A percentile compares a stretch with the other conserved stretches of the same genome.
These are phyloP conservation scores for Sweltsa coloradensis DNA, from an alignment of 1,140 invertebrate genomes.

Conservation along the genomic window DNA sequence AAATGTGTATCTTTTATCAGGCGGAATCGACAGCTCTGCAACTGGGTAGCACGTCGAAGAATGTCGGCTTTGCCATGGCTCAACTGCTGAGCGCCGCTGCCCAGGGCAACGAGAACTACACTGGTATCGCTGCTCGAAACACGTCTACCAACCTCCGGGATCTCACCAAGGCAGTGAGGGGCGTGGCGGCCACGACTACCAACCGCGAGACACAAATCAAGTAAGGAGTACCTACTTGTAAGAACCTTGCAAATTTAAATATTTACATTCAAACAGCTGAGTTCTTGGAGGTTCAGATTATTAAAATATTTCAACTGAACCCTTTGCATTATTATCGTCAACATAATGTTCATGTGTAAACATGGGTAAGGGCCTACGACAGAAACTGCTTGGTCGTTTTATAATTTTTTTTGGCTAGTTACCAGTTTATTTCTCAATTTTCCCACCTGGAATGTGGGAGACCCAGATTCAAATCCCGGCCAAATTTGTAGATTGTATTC, in stretches of 20 bases:
- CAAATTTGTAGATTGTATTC: too few relatives aligned
- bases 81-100: conserved; percentile 74
- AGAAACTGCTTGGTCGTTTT: too few relatives aligned
- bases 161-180: conserved; percentile 55
- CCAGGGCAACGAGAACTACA: conserved; percentile 74
- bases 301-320: too few relatives aligned
- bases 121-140: conserved; percentile 67
- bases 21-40: conserved; percentile 60
- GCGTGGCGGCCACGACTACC: conserved; percentile 53
- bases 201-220: conserved; percentile 46
- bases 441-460: too few relatives aligned
- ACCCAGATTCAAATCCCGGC: too few relatives aligned
- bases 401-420: too few relatives aligned
- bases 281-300: too few relatives aligned
- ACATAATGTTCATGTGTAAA: too few relatives aligned
- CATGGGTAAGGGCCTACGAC: too few relatives aligned
- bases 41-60: conserved; percentile 53
- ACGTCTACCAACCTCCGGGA: conserved; percentile 60
- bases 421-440: too few relatives aligned
- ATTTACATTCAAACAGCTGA: too few relatives aligned
- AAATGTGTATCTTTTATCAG: conserved; percentile 26
- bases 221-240: conserved; percentile 14
- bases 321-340: too few relatives aligned
- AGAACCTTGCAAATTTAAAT: neutral
- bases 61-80: conserved; percentile 53